A percentile compares a stretch with the other conserved stretches of the same genome.
These are phyloP conservation scores for Dasypogon diadema DNA, from an alignment of 2,888 invertebrate species.

Conservation along the genomic window DNA sequence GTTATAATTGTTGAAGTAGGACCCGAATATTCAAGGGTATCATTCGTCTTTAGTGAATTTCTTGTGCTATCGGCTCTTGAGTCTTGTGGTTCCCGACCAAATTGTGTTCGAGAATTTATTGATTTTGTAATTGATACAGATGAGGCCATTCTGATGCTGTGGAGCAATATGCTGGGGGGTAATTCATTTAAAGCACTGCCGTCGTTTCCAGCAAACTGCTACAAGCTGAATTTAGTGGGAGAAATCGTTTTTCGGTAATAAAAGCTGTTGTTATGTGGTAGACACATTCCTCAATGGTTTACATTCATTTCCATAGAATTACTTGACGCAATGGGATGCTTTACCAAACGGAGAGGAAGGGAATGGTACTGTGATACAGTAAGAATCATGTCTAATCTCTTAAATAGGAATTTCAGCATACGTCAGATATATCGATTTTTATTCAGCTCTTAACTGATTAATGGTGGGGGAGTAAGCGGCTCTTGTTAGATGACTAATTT, in stretches of 20 bases:
- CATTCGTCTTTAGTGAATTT: constrained; percentile 10
- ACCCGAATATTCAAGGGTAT: constrained; percentile 6
- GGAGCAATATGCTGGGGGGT: background rate
- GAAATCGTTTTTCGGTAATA: background rate
- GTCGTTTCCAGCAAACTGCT: constrained; percentile 12
- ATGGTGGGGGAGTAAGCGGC: too few relatives aligned
- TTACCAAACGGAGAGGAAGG: too few relatives aligned
- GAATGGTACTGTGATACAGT: too few relatives aligned
- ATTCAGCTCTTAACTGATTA: too few relatives aligned
- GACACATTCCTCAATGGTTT: background rate
- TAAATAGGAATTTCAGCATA: too few relatives aligned
- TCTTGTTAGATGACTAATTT: too few relatives aligned
- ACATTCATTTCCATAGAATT: too few relatives aligned
- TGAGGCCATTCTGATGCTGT: constrained; percentile 29
- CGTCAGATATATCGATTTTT: too few relatives aligned
- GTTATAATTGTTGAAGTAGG: constrained; percentile 20
- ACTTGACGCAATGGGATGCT: too few relatives aligned
- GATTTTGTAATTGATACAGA: constrained; percentile 43
- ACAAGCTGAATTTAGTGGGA: constrained; percentile 30
- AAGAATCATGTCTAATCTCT: too few relatives aligned
- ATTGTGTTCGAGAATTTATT: constrained; percentile 30
- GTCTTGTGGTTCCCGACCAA: background rate
- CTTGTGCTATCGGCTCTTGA: constrained; percentile 2
- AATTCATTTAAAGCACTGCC: constrained; percentile 14
- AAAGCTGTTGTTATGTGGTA: constrained; percentile 3